These are phyloP conservation scores for Linyphia triangularis DNA, from an alignment of 2,888 invertebrate genomes.

Conservation along the genomic window DNA sequence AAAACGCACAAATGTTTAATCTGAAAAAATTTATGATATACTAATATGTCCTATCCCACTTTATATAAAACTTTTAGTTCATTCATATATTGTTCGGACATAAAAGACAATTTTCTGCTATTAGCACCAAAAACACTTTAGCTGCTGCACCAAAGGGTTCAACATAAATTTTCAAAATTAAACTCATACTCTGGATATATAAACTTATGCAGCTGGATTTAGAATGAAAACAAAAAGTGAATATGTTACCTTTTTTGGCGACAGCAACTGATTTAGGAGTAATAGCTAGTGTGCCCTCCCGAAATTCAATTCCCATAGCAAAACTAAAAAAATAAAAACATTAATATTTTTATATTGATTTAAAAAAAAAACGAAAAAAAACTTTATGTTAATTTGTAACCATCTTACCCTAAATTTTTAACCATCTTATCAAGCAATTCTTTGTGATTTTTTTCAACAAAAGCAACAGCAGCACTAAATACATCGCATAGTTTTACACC, in stretches of 20 bases:
- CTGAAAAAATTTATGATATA: too few relatives aligned
- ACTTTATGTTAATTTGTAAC: background rate
- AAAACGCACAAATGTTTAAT: too few relatives aligned
- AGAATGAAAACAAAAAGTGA: too few relatives aligned
- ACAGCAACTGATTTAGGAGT: constrained; percentile 91
- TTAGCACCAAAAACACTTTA: too few relatives aligned
- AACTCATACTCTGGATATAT: too few relatives aligned
- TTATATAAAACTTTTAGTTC: too few relatives aligned
- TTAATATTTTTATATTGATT: background rate
- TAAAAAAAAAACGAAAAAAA: background rate
- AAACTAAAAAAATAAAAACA: constrained; percentile 83
- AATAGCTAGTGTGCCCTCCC: constrained; percentile 95
- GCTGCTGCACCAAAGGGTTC: too few relatives aligned
- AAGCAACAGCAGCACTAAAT: constrained; percentile 89
- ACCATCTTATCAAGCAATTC: constrained; percentile 92
- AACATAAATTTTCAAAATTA: too few relatives aligned
- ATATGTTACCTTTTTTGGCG: constrained; percentile 86
- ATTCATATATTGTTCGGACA: too few relatives aligned
- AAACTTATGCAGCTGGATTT: too few relatives aligned
- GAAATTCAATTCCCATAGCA: constrained; percentile 98
- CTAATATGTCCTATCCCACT: too few relatives aligned
- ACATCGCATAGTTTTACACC: constrained; percentile 91
- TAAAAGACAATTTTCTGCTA: too few relatives aligned
- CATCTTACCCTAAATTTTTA: constrained; percentile 90
- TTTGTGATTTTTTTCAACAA: constrained; percentile 92